Percentiles rank a stretch among this genome's conserved stretches.
Evolutionary conservation across 2,888 invertebrate genomes (phyloP).

Genomic region (Mesorhabditis sp.): DNA sequence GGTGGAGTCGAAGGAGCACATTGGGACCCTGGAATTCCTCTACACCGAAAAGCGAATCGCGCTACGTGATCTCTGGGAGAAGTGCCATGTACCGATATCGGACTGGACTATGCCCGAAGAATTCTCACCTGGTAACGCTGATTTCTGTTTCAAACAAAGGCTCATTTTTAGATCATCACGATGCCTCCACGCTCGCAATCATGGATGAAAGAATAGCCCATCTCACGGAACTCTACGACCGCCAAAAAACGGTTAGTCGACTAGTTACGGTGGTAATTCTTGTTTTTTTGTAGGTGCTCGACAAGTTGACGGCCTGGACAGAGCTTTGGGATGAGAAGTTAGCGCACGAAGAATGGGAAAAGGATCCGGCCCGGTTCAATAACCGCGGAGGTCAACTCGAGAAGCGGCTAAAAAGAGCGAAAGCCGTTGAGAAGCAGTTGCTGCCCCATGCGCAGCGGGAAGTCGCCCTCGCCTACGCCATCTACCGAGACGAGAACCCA

Average conservation of each 20-base stretch:
- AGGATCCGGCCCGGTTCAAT: not conserved
- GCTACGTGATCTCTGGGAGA: not conserved
- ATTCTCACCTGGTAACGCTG: not conserved
- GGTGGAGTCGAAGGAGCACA: not conserved
- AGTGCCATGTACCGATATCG: not conserved
- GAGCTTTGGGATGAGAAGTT: not conserved
- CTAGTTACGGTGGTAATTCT: not conserved
- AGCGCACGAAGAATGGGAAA: not conserved
- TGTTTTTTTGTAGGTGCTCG: not conserved
- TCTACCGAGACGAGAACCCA: not conserved
- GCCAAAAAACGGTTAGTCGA: not conserved
- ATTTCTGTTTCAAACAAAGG: not conserved
- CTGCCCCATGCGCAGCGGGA: not conserved
- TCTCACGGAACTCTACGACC: not conserved
- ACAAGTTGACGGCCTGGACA: not conserved
- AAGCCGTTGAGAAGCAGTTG: not conserved
- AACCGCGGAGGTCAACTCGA: constrained; percentile 1
- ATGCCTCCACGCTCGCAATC: not conserved
- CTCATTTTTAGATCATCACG: not conserved
- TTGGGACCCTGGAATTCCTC: not conserved
- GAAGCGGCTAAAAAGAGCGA: not conserved
- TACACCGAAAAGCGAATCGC: constrained; percentile 1
- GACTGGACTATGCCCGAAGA: not conserved
- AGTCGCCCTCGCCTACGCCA: not conserved
- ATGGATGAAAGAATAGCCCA: constrained; percentile 1